Percentiles rank a stretch among this genome's conserved stretches.
Evolutionary conservation across 2,888 invertebrate species (phyloP).

Genomic region (Lymantria monacha): DNA sequence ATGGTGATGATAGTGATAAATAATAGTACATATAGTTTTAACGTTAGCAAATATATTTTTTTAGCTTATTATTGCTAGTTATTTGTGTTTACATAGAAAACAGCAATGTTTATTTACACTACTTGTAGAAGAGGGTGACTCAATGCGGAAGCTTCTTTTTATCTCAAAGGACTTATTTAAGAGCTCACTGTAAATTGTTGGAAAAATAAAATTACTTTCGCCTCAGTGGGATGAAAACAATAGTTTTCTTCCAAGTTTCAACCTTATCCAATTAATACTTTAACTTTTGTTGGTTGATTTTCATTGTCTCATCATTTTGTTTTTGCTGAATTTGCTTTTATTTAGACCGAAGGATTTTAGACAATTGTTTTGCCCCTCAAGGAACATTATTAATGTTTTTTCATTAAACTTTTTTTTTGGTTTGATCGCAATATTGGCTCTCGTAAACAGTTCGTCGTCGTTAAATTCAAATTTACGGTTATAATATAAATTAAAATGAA

Average conservation of each 20-base stretch:
- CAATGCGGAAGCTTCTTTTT: conserved; percentile 17
- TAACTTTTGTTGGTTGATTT: conserved; percentile 10
- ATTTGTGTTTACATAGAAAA: no score
- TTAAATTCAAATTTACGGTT: no score
- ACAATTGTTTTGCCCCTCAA: no score
- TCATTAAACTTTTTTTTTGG: no score
- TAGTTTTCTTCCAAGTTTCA: conserved; percentile 11
- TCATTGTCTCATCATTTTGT: not conserved
- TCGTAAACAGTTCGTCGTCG: no score
- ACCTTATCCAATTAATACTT: conserved; percentile 21
- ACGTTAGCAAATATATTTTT: no score
- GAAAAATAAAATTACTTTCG: conserved; percentile 28
- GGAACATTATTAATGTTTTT: no score
- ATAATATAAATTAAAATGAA: no score
- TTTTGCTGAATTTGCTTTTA: not conserved
- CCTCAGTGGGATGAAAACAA: conserved; percentile 20
- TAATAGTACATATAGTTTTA: no score
- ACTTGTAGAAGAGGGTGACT: conserved; percentile 18
- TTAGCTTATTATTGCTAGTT: no score
- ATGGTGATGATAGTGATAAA: no score
- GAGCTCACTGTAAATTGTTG: conserved; percentile 25
- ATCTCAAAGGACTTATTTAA: conserved; percentile 27
- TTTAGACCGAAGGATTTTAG: not conserved
- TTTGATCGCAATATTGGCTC: no score
- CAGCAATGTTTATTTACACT: not conserved